Base-by-base conservation (phyloP, 2,113 vertebrate species). In the Plecturocebus donacophilus region DNA sequence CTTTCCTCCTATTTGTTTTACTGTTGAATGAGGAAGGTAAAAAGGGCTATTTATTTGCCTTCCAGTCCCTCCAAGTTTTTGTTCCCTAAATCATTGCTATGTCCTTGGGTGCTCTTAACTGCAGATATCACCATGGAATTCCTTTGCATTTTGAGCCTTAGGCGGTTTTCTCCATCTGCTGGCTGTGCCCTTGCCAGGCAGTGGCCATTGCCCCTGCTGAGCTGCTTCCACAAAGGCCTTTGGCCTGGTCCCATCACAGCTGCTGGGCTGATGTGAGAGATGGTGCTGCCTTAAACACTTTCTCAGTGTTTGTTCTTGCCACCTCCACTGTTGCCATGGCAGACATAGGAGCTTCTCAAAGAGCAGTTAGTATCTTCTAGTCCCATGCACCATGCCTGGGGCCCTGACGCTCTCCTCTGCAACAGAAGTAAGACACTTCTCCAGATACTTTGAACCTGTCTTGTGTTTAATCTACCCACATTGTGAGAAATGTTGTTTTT, bases 181-280 rank as follows among this genome's bases (percentile, higher is more conserved):
- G 40, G 75, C 30, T 71, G 42, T 32, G 49, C 40, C n/a, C 30
- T 80, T 90, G 76, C 47, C 77, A 73, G 32, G 30, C 23, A 21
- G 58, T 42, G 87, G 42, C 64, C 56, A 25, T 84, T 83, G 54
- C 73, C 70, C 75, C 80, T 76, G 10, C 68, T 77, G 61, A 83
- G 76, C 0, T 38, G 38, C 25, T 85, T 95, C 75, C 87, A 76
- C 17, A 75, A 71, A 95, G 23, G 70, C 30, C 52, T 80, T 94
- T 96, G 96, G 86, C 79, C 27, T 76, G 27, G 35, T 93, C 61
- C 77, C 23, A 27, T 76, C 87, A 84, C 75, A 93, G 94, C 90
- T 97, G 61, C 61, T 47, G 27, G 79, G 35, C 71, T 70, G 56
- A 71, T 87, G 21, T 58, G 70, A 52, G 64, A 94, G 42, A 86